phyloP scores from a whole-genome alignment of 1,140 invertebrate genomes.

The Papilio glaucus region DNA sequence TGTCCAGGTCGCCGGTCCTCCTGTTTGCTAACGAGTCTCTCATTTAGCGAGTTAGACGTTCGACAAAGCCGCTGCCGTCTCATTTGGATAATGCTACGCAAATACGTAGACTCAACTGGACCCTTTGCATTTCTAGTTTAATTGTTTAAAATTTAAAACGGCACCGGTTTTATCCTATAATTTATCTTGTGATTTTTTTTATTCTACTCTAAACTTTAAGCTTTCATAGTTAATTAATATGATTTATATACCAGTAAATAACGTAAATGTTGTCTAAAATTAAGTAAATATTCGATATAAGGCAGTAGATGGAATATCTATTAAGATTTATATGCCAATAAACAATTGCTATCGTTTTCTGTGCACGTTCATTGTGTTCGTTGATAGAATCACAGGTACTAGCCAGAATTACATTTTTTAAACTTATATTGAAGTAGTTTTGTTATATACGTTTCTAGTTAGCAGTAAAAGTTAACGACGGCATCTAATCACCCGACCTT shows the following conservation, averaged over 20 bases:
- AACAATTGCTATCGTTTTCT: too few species aligned
- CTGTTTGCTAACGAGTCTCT: slow-evolving; percentile 69
- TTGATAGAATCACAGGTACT: not conserved
- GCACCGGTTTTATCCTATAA: not conserved
- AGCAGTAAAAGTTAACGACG: slow-evolving; percentile 28
- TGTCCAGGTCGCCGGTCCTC: slow-evolving; percentile 47
- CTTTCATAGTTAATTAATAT: not conserved
- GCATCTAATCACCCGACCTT: slow-evolving; percentile 18
- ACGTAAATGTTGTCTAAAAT: too few species aligned
- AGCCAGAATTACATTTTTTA: not conserved
- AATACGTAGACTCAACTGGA: slow-evolving; percentile 57
- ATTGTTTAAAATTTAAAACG: slow-evolving; percentile 44
- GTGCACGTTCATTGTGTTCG: not conserved
- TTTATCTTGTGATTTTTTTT: not conserved
- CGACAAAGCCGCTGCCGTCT: slow-evolving; percentile 58
- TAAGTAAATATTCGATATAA: too few species aligned
- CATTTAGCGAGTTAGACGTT: slow-evolving; percentile 72
- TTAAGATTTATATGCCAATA: too few species aligned
- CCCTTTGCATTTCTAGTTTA: slow-evolving; percentile 38
- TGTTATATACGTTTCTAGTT: not conserved
- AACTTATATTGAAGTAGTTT: not conserved
- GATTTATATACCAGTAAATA: too few species aligned
- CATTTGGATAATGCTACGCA: slow-evolving; percentile 74
- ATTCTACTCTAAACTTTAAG: not conserved
- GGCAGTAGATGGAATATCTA: too few species aligned